Evolutionary conservation across 2,888 invertebrate species (phyloP), one percentile per base, ranked within the genome.

Genomic region (Ennomos erosarius): DNA sequence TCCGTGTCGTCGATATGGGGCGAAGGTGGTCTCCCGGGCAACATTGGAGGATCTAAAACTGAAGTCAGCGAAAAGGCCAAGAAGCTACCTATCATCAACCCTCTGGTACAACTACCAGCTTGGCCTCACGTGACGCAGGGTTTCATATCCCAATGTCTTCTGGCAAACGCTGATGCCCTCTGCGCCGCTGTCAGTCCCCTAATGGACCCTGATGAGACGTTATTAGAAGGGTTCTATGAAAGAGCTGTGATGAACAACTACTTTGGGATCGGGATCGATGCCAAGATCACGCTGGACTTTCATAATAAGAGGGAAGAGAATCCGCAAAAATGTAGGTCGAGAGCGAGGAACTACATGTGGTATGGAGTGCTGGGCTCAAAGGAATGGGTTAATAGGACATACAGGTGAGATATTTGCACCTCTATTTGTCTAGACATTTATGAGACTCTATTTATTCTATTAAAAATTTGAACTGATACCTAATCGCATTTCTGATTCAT

Each of bases 231-330:
- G 0, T 97, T 96, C 84, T 96, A 96, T 74, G 99, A 99, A 87
- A 95, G 96, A 70, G 98, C 98, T 76, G 98, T 99, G 1, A 99
- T 99, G 99, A 99, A 99, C 88, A 99, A 99, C 84, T 99, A 99
- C 83, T 99, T 99, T 82, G 99, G 99, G 0, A 99, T 99, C 76
- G 99, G 99, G 0, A 97, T 99, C 64, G 99, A 99, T 89, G 99
- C 99, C 0, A 99, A 99, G 88, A 99, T 99, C 54, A 97, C 98
- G 0, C 90, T 99, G 44, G 99, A 99, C 82, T 99, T 99, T 82
- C 99, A 99, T 85, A 97, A 98, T 78, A 99, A 99, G 85, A 94
- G 99, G 35, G 99, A 99, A 80, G 98, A 98, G 76, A 98, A 99
- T 87, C 99, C 99, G 0, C 98, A 99, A 79, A 99, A 99, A 82